A percentile compares a stretch with the other conserved stretches of the same genome.
Evolutionary conservation across 1,140 invertebrate species (phyloP).

Genomic region (Zaprionus tsacasi): DNA sequence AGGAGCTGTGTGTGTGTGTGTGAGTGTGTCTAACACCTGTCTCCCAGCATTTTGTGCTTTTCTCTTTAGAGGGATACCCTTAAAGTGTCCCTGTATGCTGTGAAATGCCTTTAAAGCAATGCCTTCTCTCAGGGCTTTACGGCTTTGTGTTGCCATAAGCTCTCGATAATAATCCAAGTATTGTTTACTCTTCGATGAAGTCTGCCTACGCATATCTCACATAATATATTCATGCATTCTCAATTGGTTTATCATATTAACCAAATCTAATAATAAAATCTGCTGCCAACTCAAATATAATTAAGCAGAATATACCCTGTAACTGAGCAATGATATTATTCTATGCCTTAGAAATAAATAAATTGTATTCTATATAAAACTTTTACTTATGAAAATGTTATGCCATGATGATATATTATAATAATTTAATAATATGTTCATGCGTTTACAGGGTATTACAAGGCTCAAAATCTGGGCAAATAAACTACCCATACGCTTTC

Average conservation of each 20-base stretch:
- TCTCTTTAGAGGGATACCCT: slow-evolving; percentile 16
- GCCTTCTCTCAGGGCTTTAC: background rate
- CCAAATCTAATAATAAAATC: slow-evolving; percentile 37
- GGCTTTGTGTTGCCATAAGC: background rate
- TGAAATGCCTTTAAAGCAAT: slow-evolving; percentile 19
- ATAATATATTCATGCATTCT: background rate
- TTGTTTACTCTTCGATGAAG: background rate
- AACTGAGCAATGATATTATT: background rate
- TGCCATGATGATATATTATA: too few relatives aligned
- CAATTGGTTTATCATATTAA: slow-evolving; percentile 22
- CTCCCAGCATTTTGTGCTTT: slow-evolving; percentile 16
- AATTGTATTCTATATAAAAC: background rate
- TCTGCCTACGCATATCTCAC: background rate
- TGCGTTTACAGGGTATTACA: slow-evolving; percentile 13
- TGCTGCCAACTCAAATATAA: background rate
- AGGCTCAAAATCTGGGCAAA: slow-evolving; percentile 22
- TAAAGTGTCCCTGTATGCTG: slow-evolving; percentile 9
- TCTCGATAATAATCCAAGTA: background rate
- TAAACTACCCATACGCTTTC: slow-evolving; percentile 18
- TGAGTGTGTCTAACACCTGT: slow-evolving; percentile 10
- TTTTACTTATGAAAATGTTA: too few relatives aligned
- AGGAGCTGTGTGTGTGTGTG: background rate
- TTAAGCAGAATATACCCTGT: background rate
- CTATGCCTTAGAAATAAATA: background rate
- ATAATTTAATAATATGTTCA: background rate